Evolutionary conservation across 2,888 invertebrate genomes (phyloP).

Genomic region (Ochlodes sylvanus): DNA sequence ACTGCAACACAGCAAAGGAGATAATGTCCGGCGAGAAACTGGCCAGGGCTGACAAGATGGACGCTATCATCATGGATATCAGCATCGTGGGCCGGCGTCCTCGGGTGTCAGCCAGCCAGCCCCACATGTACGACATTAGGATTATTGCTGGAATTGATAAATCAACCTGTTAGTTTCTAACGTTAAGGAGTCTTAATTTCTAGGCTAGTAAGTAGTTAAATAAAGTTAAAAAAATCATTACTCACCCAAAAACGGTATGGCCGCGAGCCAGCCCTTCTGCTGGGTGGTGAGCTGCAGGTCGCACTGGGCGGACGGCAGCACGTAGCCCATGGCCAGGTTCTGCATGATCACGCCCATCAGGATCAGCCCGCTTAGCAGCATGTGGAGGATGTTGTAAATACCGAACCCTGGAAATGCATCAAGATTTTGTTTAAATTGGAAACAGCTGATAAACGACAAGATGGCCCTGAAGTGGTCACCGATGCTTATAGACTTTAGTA

Average conservation of each 20-base stretch:
- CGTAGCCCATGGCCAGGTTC: constrained; percentile 87
- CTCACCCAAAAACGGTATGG: constrained; percentile 87
- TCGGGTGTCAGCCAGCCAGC: constrained; percentile 90
- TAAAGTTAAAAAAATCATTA: no score
- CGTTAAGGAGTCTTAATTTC: no score
- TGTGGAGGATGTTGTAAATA: constrained; percentile 85
- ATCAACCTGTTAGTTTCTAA: no score
- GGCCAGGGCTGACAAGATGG: constrained; percentile 81
- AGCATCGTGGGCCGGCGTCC: constrained; percentile 87
- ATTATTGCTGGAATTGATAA: constrained; percentile 84
- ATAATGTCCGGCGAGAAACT: constrained; percentile 86
- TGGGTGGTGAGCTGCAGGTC: constrained; percentile 86
- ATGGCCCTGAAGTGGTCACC: no score
- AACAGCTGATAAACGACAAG: no score
- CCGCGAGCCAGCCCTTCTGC: constrained; percentile 87
- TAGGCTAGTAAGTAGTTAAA: no score
- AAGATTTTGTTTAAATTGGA: no score
- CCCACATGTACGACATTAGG: constrained; percentile 92
- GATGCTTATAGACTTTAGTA: no score
- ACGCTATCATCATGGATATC: constrained; percentile 79
- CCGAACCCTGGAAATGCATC: constrained; percentile 80
- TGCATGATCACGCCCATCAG: constrained; percentile 89
- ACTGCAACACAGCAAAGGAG: constrained; percentile 85
- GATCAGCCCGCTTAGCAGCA: constrained; percentile 86
- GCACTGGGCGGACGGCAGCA: constrained; percentile 88